These are phyloP conservation scores for Distichodus sexfasciatus DNA, from an alignment of 2,797 vertebrate species.

Conservation along the genomic window DNA sequence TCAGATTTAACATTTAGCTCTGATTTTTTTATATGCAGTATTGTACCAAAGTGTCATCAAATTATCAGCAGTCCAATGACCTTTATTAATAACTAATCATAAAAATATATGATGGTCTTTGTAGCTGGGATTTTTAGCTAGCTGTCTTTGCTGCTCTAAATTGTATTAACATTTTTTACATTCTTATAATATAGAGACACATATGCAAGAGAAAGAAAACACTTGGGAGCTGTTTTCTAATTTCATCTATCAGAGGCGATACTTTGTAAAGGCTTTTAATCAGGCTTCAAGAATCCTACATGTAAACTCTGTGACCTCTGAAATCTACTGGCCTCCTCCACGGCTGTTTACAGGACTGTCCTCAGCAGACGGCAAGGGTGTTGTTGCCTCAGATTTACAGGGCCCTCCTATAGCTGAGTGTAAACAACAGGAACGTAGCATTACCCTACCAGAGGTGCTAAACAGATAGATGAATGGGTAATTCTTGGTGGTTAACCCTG, in stretches of 20 bases:
- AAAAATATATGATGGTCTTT: too few species aligned
- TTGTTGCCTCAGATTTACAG: conserved; percentile 22
- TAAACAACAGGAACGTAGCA: conserved; percentile 49
- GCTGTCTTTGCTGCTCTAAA: too few species aligned
- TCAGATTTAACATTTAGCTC: too few species aligned
- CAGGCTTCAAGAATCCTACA: conserved; percentile 2
- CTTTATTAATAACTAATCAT: too few species aligned
- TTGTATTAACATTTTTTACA: too few species aligned
- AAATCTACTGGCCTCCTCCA: not conserved
- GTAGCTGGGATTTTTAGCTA: too few species aligned
- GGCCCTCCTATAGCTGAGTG: conserved; percentile 34
- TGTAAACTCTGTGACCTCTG: conserved; percentile 11
- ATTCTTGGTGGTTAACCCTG: conserved; percentile 46
- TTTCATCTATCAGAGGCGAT: not conserved
- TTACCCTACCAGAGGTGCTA: conserved; percentile 50
- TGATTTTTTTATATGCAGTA: too few species aligned
- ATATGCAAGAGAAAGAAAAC: too few species aligned
- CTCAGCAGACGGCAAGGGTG: conserved; percentile 22
- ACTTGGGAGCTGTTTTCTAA: not conserved
- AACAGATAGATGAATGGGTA: conserved; percentile 51
- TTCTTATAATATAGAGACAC: too few species aligned
- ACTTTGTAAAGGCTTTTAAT: conserved; percentile 12
- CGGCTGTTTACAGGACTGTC: conserved; percentile 17
- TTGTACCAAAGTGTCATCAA: too few species aligned
- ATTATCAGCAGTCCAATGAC: too few species aligned